Evolutionary conservation across 2,888 invertebrate species (phyloP).

Genomic region (Tenthredo scrophulariae): DNA sequence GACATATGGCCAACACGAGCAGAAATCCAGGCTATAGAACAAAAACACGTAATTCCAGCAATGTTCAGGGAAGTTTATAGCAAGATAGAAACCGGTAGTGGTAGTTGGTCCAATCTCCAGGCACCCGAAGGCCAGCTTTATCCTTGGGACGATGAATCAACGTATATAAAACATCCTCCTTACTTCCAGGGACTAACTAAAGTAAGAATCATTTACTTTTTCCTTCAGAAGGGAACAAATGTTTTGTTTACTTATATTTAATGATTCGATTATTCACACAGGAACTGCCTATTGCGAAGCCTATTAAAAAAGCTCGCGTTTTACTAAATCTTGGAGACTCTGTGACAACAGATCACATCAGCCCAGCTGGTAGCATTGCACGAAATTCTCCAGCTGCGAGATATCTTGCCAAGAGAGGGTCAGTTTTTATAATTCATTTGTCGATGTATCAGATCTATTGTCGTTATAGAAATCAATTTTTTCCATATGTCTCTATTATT

Average conservation of each 20-base stretch:
- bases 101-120: slow-evolving; percentile 90
- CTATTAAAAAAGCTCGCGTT: slow-evolving; percentile 88
- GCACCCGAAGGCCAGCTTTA: slow-evolving; percentile 92
- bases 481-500: slow-evolving; percentile 38
- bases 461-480: neutral
- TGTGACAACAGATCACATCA: slow-evolving; percentile 99
- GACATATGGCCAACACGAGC: slow-evolving; percentile 97
- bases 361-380: slow-evolving; percentile 98
- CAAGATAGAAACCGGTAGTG: slow-evolving; percentile 91
- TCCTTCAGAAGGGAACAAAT: neutral
- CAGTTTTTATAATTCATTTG: slow-evolving; percentile 63
- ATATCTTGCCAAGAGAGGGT: slow-evolving; percentile 88
- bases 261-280: slow-evolving; percentile 67
- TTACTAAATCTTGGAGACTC: slow-evolving; percentile 95
- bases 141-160: slow-evolving; percentile 94
- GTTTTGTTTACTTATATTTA: neutral
- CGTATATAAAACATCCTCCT: slow-evolving; percentile 97
- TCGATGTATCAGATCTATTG: neutral
- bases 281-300: slow-evolving; percentile 82
- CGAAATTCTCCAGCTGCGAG: slow-evolving; percentile 95
- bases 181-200: slow-evolving; percentile 91
- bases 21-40: slow-evolving; percentile 95
- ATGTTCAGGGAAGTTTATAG: slow-evolving; percentile 97
- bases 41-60: slow-evolving; percentile 93
- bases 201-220: slow-evolving; percentile 74